These are phyloP conservation scores for Euborellia annulipes DNA, from an alignment of 1,140 invertebrate genomes.

Conservation along the genomic window DNA sequence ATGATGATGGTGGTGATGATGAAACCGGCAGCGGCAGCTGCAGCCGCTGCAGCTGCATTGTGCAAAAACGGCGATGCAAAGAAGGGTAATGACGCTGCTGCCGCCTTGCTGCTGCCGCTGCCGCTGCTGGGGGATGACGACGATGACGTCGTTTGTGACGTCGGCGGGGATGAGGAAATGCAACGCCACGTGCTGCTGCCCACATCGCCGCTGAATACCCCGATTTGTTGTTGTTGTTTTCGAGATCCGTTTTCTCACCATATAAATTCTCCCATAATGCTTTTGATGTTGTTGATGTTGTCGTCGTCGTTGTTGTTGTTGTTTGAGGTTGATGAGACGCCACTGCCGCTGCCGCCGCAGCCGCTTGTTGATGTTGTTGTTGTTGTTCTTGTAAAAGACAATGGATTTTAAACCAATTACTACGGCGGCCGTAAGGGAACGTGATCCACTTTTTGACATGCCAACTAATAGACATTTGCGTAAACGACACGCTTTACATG, in stretches of 20 bases:
- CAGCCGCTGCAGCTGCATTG: too few species aligned
- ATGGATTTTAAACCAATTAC: constrained; percentile 47
- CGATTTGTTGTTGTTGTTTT: background rate
- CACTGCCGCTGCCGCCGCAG: background rate
- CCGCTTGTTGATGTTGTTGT: constrained; percentile 16
- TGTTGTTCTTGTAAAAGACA: constrained; percentile 33
- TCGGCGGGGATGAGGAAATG: too few species aligned
- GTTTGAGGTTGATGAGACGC: constrained; percentile 4
- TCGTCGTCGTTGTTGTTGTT: constrained; percentile 9
- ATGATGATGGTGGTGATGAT: too few species aligned
- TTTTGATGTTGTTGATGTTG: constrained; percentile 8
- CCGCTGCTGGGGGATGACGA: constrained; percentile 3
- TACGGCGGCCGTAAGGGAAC: constrained; percentile 37
- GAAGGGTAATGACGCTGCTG: constrained; percentile 11
- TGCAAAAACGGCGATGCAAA: constrained; percentile 11
- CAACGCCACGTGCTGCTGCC: too few species aligned
- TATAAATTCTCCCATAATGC: constrained; percentile 8
- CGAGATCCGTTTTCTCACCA: constrained; percentile 9
- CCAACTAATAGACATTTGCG: constrained; percentile 43
- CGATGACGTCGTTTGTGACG: too few species aligned
- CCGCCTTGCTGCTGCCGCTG: constrained; percentile 9
- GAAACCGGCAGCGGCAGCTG: too few species aligned
- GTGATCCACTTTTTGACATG: constrained; percentile 44
- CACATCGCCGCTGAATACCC: too few species aligned
- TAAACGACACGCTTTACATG: constrained; percentile 47